phyloP scores from a whole-genome alignment of 1,140 invertebrate species.

The Cecropterus lyciades region DNA sequence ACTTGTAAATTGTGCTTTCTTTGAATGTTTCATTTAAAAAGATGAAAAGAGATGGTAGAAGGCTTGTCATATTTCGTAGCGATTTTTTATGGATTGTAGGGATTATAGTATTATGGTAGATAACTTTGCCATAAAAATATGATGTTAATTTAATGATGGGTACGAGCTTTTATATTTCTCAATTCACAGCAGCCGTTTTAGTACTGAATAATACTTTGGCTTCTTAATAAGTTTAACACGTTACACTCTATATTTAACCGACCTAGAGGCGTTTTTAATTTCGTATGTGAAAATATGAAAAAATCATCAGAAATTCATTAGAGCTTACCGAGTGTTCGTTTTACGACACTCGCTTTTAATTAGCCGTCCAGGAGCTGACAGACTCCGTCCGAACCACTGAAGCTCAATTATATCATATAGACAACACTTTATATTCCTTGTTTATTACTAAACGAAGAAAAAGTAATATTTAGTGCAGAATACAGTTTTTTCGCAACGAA shows the following conservation, averaged over 20 bases:
- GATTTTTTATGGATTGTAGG: too few relatives aligned
- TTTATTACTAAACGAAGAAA: conserved; percentile 9
- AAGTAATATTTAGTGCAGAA: background rate
- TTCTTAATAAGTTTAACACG: background rate
- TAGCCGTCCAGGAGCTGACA: conserved; percentile 13
- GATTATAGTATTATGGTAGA: too few relatives aligned
- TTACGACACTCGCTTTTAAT: conserved; percentile 25
- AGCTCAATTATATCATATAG: background rate
- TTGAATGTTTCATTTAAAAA: too few relatives aligned
- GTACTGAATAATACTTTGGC: too few relatives aligned
- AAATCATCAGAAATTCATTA: conserved; percentile 28
- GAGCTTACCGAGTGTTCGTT: background rate
- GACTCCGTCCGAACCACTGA: conserved; percentile 4
- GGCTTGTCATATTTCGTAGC: too few relatives aligned
- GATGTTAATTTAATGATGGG: too few relatives aligned
- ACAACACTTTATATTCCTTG: conserved; percentile 2
- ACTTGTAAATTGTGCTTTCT: too few relatives aligned
- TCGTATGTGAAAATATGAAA: conserved; percentile 9
- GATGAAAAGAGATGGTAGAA: too few relatives aligned
- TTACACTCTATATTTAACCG: background rate
- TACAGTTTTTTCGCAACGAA: background rate
- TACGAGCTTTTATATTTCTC: too few relatives aligned
- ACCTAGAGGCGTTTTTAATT: background rate
- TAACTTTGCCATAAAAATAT: too few relatives aligned
- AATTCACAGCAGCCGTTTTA: too few relatives aligned